These are phyloP conservation scores for Patella ulyssiponensis DNA, from an alignment of 2,888 invertebrate genomes.

Conservation along the genomic window DNA sequence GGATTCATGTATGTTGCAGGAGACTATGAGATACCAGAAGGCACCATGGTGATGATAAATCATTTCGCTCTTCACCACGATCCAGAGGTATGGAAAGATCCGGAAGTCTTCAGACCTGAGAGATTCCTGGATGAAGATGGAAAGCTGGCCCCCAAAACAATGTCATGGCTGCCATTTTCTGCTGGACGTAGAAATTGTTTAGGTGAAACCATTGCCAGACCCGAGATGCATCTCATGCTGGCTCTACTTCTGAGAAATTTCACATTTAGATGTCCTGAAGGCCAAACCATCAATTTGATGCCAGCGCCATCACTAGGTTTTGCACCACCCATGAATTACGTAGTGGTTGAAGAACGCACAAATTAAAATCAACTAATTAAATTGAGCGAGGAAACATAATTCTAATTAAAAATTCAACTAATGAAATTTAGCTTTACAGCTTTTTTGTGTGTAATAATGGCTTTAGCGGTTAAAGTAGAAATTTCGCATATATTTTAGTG, in stretches of 20 bases:
- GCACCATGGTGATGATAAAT: conserved; percentile 50
- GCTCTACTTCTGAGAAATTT: background rate
- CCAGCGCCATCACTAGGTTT: too few relatives aligned
- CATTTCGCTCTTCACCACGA: conserved; percentile 55
- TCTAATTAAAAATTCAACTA: too few relatives aligned
- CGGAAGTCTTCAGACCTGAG: conserved; percentile 54
- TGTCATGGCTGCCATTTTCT: conserved; percentile 60
- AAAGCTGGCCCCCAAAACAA: conserved; percentile 48
- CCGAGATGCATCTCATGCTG: conserved; percentile 47
- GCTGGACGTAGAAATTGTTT: conserved; percentile 59
- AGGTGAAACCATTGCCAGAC: conserved; percentile 58
- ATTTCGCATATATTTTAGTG: too few relatives aligned
- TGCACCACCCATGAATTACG: too few relatives aligned
- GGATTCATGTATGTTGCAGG: too few relatives aligned
- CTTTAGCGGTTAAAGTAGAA: too few relatives aligned
- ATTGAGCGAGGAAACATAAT: too few relatives aligned
- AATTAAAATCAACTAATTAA: too few relatives aligned
- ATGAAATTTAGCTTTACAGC: too few relatives aligned
- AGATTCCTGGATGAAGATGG: conserved; percentile 55
- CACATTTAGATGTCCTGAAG: background rate
- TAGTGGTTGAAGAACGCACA: too few relatives aligned
- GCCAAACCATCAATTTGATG: too few relatives aligned
- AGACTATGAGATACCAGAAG: conserved; percentile 49
- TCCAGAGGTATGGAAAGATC: conserved; percentile 51
- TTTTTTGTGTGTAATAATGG: too few relatives aligned